Base-by-base conservation (phyloP, 2,797 vertebrate genomes). In the Tapera naevia region DNA sequence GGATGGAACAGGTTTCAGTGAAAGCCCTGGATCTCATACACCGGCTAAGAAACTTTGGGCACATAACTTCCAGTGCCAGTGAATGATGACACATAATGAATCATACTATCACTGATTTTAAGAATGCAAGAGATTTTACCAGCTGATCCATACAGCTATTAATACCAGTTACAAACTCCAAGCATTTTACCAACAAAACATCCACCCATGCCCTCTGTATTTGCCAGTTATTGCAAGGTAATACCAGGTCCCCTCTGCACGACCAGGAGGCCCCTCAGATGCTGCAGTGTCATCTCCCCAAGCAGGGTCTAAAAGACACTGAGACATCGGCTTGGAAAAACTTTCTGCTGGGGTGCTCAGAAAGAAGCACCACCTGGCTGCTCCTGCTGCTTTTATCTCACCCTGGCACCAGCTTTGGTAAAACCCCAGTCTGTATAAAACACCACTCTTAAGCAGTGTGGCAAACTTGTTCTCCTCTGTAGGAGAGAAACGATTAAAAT, bases 101-200 rank as follows among this genome's bases (percentile, higher is more conserved):
- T 89, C 45, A 46, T 88, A 86, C 33, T 62, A 58, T 7, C 7
- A 7, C 22, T 35, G 83, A 93, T 79, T 67, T 91, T 70, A 86
- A 83, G 70, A 97, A 97, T 37, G 32, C 11, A 70, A 84, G 51
- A 84, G 46, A 79, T 81, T 85, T 95, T 88, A 91, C 76, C 35
- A 93, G 53, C 60, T 95, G 56, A 81, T 80, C 70, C 70, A 84
- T 51, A 86, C 66, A 81, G 45, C 28, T 88, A 18, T 43, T 48
- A 75, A 21, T 45, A 88, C 23, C 73, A 86, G 45, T 78, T 87
- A 93, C 21, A 41, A 92, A 96, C 92, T 17, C 27, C 92, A 88
- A 97, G 61, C 2, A 27, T 48, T 91, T 71, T 35, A 74, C 30
- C 46, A 54, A 32, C 15, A 41, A 43, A 82, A 67, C 22, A 67